Conservation (phyloP, 2,888 invertebrate species). For the Polyommatus icarus region DNA sequence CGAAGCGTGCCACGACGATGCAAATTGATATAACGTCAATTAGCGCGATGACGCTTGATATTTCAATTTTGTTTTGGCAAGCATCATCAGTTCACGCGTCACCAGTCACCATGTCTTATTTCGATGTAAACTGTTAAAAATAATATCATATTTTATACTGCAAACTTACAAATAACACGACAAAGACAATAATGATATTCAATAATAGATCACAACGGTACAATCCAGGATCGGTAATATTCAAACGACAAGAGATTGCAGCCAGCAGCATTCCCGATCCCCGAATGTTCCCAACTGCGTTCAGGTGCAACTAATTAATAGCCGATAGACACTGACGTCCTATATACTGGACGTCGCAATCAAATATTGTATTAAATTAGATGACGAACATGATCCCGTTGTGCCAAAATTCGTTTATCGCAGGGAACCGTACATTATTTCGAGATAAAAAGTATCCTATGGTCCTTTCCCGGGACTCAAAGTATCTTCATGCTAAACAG, state of each 20-base stretch:
- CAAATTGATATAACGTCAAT: too few relatives aligned
- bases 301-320: slow-evolving; percentile 18
- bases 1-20: too few relatives aligned
- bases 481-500: too few relatives aligned
- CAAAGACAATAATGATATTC: not conserved
- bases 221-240: not conserved
- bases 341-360: not conserved
- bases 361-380: too few relatives aligned
- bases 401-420: too few relatives aligned
- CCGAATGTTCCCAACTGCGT: not conserved
- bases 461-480: too few relatives aligned
- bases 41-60: too few relatives aligned
- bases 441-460: too few relatives aligned
- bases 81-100: not conserved
- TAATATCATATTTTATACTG: too few relatives aligned
- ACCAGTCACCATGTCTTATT: not conserved
- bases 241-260: not conserved
- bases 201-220: not conserved
- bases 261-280: not conserved
- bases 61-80: too few relatives aligned
- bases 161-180: not conserved
- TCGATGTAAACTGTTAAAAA: not conserved
- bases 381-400: too few relatives aligned
- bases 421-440: too few relatives aligned
- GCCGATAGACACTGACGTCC: not conserved